Evolutionary conservation across 1,140 invertebrate species (phyloP), one percentile per base, ranked within the genome.

Genomic region (Rhizoglyphus robini): DNA sequence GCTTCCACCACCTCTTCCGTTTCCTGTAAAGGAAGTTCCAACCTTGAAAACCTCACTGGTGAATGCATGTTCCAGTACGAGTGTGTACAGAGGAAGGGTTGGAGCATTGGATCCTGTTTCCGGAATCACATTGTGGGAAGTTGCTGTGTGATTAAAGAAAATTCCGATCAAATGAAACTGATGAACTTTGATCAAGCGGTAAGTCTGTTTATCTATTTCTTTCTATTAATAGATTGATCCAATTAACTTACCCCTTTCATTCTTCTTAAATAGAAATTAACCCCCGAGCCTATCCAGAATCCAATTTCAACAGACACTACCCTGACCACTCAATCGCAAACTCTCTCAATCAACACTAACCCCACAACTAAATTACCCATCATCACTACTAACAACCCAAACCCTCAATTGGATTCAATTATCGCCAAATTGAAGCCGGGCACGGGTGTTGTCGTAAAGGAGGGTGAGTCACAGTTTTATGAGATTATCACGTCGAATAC

Each of bases 61-160:
- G 15, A 23, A 18, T 58, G 54, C 25, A 58, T 58, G 25, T 23
- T 27, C 15, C 54, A 58, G 15, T 58, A 30, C 29, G 54, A 58
- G 25, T 58, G 54, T 34, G 54, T 58, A 29, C 54, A 58, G 2
- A 29, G 29, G 15, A 13, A 27, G n/a, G 54, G 54, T 11, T 18
- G n/a, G 25, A 23, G n/a, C 15, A 29, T 58, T 58, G 54, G 54
- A 30, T 27, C 15, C 25, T 58, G 54, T 58, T 58, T 34, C 27
- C n/a, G 1, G 15, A 29, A 58, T 58, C 54, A 18, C 2, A 27
- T 34, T 3, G 27, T 58, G 31, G 49, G 15, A n/a, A 58, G 54
- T 58, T 58, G 54, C 15, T 58, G 54, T 58, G n/a, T 58, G 54
- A n/a, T 58, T n/a, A n/a, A 46, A 46, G 41, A 46, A 23, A 15